These are phyloP conservation scores for Yponomeuta evonymella DNA, from an alignment of 2,888 invertebrate genomes.

Conservation along the genomic window DNA sequence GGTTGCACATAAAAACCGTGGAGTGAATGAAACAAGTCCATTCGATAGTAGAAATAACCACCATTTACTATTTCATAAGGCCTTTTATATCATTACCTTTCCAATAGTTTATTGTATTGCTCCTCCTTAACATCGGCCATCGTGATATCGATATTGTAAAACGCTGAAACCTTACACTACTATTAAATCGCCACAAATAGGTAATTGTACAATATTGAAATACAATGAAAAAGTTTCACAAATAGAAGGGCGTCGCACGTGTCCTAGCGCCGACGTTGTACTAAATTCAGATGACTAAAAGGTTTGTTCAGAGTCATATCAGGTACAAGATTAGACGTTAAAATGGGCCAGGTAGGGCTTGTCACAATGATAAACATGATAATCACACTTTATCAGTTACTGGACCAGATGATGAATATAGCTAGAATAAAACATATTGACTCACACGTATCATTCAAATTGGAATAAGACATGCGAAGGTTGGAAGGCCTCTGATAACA, in stretches of 20 bases:
- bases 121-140: conserved; percentile 7
- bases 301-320: conserved; percentile 23
- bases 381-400: conserved; percentile 10
- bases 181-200: not conserved
- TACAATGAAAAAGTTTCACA: not conserved
- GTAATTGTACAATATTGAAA: not conserved
- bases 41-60: not conserved
- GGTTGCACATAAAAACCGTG: not conserved
- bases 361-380: conserved; percentile 10
- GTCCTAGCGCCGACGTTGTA: conserved; percentile 9
- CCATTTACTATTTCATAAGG: not conserved
- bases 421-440: not conserved
- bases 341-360: conserved; percentile 51
- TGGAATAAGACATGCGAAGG: not conserved
- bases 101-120: conserved; percentile 10
- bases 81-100: conserved; percentile 7
- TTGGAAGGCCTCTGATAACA: not conserved
- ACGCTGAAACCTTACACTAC: not conserved
- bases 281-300: conserved; percentile 16
- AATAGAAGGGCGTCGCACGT: conserved; percentile 18
- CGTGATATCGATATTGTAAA: not conserved
- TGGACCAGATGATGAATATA: conserved; percentile 5
- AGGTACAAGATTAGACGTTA: conserved; percentile 39
- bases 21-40: not conserved
- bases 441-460: not conserved